Base-by-base conservation (phyloP, 2,888 invertebrate genomes). In the Stegana nigrithorax region DNA sequence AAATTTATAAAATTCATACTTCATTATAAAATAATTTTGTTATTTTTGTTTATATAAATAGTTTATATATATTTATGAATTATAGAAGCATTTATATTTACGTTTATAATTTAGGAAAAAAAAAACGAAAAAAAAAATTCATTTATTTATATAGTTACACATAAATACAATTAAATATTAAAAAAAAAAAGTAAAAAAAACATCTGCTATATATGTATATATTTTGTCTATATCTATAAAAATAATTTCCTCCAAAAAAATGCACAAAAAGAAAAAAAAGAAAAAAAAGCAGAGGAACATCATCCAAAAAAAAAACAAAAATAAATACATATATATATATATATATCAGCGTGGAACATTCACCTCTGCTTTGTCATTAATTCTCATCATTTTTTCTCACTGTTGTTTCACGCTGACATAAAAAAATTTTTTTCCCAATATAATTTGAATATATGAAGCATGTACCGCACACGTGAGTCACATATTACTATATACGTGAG, bases 251-350 rank as follows among this genome's bases (percentile, higher is more conserved):
- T 55, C 23, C 55, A 55, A 55, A 55, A 55, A 55, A 21, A 55
- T 10, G 17, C 19, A 32, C 17, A 53, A 21, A 56, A 32, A 55
- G 36, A 55, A 12, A 72, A 68, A 72, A 73, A 63, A 29, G 45
- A 59, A 71, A 73, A 70, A 74, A 72, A 68, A 66, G 19, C 47
- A 62, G 56, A 60, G 75, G 61, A 75, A 70, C 68, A 78, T 75
- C 26, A 2, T 45, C 3, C 3, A 58, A 65, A 67, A 70, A 65
- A 64, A 63, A 47, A 53, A 36, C 51, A 36, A 44, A 47, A 47
- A 61, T 56, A 66, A 64, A 47, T 27, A 7, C 45, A 51, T 47
- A 25, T 60, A 29, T 56, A 62, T 23, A 63, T 51, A 44, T 62
- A 68, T 59, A 39, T 12, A n/a, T n/a, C n/a, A n/a, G n/a, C n/a